phyloP scores from a whole-genome alignment of 2,113 vertebrate genomes.

The Chrysochloris asiatica region DNA sequence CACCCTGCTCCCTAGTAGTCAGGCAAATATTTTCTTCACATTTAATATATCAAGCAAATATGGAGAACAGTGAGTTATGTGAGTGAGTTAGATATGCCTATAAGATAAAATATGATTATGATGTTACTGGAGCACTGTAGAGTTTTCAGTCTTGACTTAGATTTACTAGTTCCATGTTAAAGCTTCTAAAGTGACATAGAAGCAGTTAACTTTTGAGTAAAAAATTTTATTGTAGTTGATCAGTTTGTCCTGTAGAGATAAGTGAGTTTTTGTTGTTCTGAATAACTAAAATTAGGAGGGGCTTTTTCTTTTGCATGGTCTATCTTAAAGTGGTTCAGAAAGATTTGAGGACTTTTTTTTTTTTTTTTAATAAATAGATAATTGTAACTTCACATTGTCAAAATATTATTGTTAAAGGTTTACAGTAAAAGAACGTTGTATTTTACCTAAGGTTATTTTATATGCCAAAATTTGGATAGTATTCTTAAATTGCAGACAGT shows the following conservation, averaged over 20 bases:
- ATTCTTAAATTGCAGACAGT: slow-evolving; percentile 28
- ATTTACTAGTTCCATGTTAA: slow-evolving; percentile 33
- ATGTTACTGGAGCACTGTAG: slow-evolving; percentile 38
- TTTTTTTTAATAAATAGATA: not conserved
- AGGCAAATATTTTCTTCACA: slow-evolving; percentile 48
- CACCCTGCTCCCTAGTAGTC: not conserved
- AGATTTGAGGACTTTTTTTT: not conserved
- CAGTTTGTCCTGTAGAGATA: not conserved
- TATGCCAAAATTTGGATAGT: slow-evolving; percentile 28
- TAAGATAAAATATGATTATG: slow-evolving; percentile 27
- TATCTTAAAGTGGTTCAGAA: slow-evolving; percentile 30
- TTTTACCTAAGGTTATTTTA: slow-evolving; percentile 49
- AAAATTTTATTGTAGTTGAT: slow-evolving; percentile 44
- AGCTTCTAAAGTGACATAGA: slow-evolving; percentile 13
- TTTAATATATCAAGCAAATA: slow-evolving; percentile 33
- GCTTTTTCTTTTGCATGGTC: not conserved
- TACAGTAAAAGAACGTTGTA: not conserved
- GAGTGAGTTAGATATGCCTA: not conserved
- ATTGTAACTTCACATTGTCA: slow-evolving; percentile 23
- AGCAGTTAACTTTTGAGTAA: slow-evolving; percentile 40
- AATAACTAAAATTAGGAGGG: slow-evolving; percentile 37
- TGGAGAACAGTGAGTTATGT: slow-evolving; percentile 2
- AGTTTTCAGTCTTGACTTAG: slow-evolving; percentile 47
- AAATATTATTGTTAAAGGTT: slow-evolving; percentile 22
- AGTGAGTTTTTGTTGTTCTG: slow-evolving; percentile 7